Evolutionary conservation across 2,797 vertebrate species (phyloP).

Genomic region (Pelodytes ibericus): DNA sequence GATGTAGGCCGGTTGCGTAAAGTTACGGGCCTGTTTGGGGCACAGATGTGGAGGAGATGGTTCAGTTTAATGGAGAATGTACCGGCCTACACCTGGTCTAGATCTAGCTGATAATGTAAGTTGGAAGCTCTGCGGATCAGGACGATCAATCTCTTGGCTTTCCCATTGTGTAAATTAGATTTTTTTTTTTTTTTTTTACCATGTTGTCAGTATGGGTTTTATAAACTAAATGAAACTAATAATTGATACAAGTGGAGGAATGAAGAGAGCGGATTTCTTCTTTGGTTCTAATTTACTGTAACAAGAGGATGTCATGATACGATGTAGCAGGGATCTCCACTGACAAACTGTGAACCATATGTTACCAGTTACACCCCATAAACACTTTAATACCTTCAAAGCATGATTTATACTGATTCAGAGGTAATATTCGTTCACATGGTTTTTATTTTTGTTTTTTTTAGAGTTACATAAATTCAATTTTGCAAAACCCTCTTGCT

Average conservation of each 20-base stretch:
- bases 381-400: constrained; percentile 28
- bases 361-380: constrained; percentile 11
- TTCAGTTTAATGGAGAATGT: not conserved
- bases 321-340: not conserved
- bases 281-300: constrained; percentile 14
- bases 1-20: too few relatives aligned
- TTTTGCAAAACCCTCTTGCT: not conserved
- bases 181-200: too few relatives aligned
- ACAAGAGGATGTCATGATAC: constrained; percentile 21
- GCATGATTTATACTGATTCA: not conserved
- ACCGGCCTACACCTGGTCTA: not conserved
- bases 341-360: constrained; percentile 35
- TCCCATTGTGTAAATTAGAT: not conserved
- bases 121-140: not conserved
- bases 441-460: not conserved
- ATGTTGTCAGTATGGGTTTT: constrained; percentile 17
- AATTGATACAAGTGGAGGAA: constrained; percentile 29
- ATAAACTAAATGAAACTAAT: constrained; percentile 36
- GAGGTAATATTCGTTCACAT: constrained; percentile 20
- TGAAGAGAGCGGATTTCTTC: constrained; percentile 9
- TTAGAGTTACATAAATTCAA: constrained; percentile 31
- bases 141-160: not conserved
- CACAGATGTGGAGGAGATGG: constrained; percentile 25
- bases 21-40: constrained; percentile 3
- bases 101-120: not conserved